phyloP scores from a whole-genome alignment of 2,113 vertebrate genomes.

The Lepus americanus region DNA sequence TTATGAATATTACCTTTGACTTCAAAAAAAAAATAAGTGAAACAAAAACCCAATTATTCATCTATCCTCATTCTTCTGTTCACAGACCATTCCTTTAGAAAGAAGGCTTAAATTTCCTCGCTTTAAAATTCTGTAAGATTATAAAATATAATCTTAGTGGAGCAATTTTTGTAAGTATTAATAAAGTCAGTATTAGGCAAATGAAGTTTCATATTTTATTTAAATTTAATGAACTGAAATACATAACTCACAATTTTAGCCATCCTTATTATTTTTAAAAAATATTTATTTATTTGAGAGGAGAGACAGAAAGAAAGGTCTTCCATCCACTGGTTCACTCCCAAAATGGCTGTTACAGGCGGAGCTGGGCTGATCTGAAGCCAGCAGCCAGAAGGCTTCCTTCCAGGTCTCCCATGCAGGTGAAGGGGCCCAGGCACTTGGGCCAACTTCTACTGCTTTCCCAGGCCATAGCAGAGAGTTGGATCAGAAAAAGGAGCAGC shows the following conservation, averaged over 20 bases:
- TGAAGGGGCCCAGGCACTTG: too few species aligned
- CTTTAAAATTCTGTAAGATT: slow-evolving; percentile 41
- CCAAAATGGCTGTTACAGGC: too few species aligned
- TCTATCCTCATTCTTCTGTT: slow-evolving; percentile 17
- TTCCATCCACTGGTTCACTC: too few species aligned
- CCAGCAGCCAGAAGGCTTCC: too few species aligned
- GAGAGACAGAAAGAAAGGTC: too few species aligned
- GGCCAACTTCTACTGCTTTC: too few species aligned
- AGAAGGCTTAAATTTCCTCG: slow-evolving; percentile 17
- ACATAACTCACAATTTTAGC: background rate
- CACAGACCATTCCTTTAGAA: background rate
- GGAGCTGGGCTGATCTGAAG: too few species aligned
- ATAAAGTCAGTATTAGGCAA: background rate
- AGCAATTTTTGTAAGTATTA: background rate
- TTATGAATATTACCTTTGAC: background rate
- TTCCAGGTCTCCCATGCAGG: too few species aligned
- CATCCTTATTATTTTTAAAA: background rate
- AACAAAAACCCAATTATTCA: background rate
- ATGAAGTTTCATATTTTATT: background rate
- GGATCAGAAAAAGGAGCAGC: too few species aligned
- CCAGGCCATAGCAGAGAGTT: too few species aligned
- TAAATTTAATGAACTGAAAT: background rate
- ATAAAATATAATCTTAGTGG: background rate
- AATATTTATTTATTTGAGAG: too few species aligned
- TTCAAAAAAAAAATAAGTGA: slow-evolving; percentile 21